Base-by-base conservation (phyloP, 2,797 vertebrate genomes). In the Aplochiton taeniatus region DNA sequence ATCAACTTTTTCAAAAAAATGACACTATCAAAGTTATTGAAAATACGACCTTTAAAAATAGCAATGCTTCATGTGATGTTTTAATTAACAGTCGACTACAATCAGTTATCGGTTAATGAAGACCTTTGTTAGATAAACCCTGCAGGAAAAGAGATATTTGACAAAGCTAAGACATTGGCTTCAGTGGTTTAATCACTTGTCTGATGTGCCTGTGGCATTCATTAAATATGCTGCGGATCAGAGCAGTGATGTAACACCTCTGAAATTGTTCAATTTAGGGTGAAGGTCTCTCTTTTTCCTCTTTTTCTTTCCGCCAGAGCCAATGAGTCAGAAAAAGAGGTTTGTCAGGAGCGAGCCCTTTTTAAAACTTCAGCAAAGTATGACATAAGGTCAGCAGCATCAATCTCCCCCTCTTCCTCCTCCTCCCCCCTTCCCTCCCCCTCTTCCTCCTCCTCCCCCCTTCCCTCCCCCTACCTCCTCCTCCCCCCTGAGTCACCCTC, bases 381-480 rank as follows among this genome's bases (percentile, higher is more conserved):
- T 72, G 77, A 58, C 67, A 72, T 82, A 72, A 85, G 85, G 85
- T 85, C 83, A 85, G 77, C 70, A 76, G 66, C 81, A 85, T 87
- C 80, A 81, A 72, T 83, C 82, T 70, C 53, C 52, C 18, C 52
- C 20, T 11, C 11, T 11, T 9, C 31, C 31, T 6, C 31, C 31
- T 6, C 31, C 6, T 6, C 31, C 31, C 6, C 31, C 31, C 6
- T 6, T 31, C 6, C 31, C 31, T 31, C 31, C 6, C 6, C 6
- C 31, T 31, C 31, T 6, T 31, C 31, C 11, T 13, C 48, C 5
- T n/a, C 5, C 48, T n/a, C n/a, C n/a, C n/a, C n/a, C n/a, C n/a
- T n/a, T 83, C 82, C 70, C 53, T 16, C 18, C 52, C 20, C 13
- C 11, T 11, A 19, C 31, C 31, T 6, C 31, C 31, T 6, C 31